Base-by-base conservation (phyloP, 1,140 invertebrate genomes). In the Ostrea denselamellosa region DNA sequence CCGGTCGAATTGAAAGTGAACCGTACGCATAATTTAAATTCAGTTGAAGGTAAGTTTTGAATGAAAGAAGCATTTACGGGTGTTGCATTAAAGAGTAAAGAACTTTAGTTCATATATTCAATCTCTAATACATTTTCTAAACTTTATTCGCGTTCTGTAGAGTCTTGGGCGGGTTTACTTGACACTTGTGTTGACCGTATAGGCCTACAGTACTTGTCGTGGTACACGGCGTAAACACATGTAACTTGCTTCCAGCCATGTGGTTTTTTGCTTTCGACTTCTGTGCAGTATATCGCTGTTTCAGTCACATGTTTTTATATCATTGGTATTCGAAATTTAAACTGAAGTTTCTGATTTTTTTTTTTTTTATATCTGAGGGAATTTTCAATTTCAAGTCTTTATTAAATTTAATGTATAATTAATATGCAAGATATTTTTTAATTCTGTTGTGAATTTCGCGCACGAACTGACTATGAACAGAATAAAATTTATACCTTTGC, bases 1-100 rank as follows among this genome's bases (percentile, higher is more conserved):
- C 88, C 88, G 88, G 88, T 89, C 88, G 86, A 87, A 87, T 25
- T 77, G 68, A 77, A 77, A 77, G 68, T 77, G 68, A 77, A 77
- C 68, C 25, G 68, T 77, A 77, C 68, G 68, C 68, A 77, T 22
- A 77, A 77, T 77, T 77, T 77, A 77, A 77, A 77, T 77, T 77
- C 25, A 77, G 28, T 77, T 77, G 25, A 25, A 77, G 68, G 68
- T 77, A 77, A 77, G 68, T 77, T 77, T 77, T 77, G 68, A 77
- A 77, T 77, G 68, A 77, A 77, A 77, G 22, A 44, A 77, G 25
- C 25, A 77, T 28, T 77, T 77, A 34, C 22, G 28, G 28, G 25
- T 77, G 68, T 25, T 44, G 68, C 68, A 77, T 28, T 77, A 12
- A 28, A 28, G 22, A 77, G 22, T 4, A 44, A 25, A 77, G 14